Conservation (phyloP, 1,140 invertebrate species). For the Drosophila navojoa region DNA sequence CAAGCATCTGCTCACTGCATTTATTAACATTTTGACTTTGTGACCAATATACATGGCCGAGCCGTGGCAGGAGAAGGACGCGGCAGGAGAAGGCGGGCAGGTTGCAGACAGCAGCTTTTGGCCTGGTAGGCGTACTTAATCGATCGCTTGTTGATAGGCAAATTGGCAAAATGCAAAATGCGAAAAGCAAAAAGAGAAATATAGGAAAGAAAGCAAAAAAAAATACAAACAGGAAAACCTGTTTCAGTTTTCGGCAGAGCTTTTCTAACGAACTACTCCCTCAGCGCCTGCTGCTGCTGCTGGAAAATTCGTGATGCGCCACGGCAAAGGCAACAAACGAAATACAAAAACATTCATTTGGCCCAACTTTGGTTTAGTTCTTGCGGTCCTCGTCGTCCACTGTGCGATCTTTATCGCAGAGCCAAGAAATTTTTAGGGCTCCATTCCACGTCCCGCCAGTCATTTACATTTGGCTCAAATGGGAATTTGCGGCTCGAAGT, state of each 20-base stretch:
- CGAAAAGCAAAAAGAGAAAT: not conserved
- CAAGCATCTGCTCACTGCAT: conserved; percentile 55
- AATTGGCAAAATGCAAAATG: conserved; percentile 70
- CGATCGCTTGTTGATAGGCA: conserved; percentile 84
- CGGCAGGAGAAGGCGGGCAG: conserved; percentile 2
- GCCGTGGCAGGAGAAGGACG: not conserved
- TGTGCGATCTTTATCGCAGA: conserved; percentile 76
- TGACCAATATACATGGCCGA: conserved; percentile 71
- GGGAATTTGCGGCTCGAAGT: conserved; percentile 54
- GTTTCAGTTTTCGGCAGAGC: conserved; percentile 48
- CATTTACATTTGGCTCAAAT: conserved; percentile 72
- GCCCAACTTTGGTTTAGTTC: conserved; percentile 71
- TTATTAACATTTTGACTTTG: conserved; percentile 83
- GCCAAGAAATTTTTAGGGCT: conserved; percentile 74
- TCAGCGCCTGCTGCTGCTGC: conserved; percentile 9
- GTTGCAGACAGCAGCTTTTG: conserved; percentile 27
- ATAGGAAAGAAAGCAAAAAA: conserved; percentile 1
- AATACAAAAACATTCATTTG: conserved; percentile 42
- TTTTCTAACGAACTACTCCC: conserved; percentile 44
- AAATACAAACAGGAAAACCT: conserved; percentile 56
- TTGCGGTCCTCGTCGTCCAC: conserved; percentile 61
- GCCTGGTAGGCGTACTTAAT: conserved; percentile 81
- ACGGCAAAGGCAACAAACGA: not conserved
- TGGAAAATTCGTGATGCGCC: conserved; percentile 77
- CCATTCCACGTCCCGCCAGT: conserved; percentile 65